Evolutionary conservation across 2,113 vertebrate genomes (phyloP).

Genomic region (Ammodytes marinus): DNA sequence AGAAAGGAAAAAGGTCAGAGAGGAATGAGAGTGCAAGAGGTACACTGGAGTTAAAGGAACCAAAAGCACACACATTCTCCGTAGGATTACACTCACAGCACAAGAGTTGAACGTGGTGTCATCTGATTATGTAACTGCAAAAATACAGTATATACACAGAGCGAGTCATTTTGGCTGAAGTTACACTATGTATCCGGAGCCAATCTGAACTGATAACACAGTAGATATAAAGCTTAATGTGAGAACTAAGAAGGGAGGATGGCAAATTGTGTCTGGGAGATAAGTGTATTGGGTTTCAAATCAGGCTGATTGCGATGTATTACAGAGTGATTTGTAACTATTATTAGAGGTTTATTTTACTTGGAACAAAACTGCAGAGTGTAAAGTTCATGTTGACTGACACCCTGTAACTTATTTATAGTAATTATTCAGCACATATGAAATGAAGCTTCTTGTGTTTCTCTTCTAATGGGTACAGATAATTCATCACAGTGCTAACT

Average conservation of each 20-base stretch:
- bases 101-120: slow-evolving; percentile 23
- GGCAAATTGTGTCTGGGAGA: not conserved
- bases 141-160: slow-evolving; percentile 17
- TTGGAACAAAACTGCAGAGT: slow-evolving; percentile 43
- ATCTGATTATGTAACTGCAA: slow-evolving; percentile 31
- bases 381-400: slow-evolving; percentile 2
- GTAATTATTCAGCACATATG: slow-evolving; percentile 32
- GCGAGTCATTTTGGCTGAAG: slow-evolving; percentile 30
- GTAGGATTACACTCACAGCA: not conserved
- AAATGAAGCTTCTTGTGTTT: slow-evolving; percentile 42
- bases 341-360: slow-evolving; percentile 45
- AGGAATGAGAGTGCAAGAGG: not conserved
- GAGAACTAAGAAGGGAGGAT: slow-evolving; percentile 19
- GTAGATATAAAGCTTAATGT: not conserved
- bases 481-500: slow-evolving; percentile 43
- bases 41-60: not conserved
- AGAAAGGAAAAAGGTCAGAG: not conserved
- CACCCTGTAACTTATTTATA: slow-evolving; percentile 18
- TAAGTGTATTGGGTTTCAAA: slow-evolving; percentile 44
- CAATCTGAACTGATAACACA: slow-evolving; percentile 37
- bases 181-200: not conserved
- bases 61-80: not conserved
- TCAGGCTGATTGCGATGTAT: slow-evolving; percentile 62
- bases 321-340: slow-evolving; percentile 23
- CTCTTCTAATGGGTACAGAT: slow-evolving; percentile 32